A percentile compares a stretch with the other conserved stretches of the same genome.
These are phyloP conservation scores for Drosophila borborema DNA, from an alignment of 2,888 invertebrate species.

Conservation along the genomic window DNA sequence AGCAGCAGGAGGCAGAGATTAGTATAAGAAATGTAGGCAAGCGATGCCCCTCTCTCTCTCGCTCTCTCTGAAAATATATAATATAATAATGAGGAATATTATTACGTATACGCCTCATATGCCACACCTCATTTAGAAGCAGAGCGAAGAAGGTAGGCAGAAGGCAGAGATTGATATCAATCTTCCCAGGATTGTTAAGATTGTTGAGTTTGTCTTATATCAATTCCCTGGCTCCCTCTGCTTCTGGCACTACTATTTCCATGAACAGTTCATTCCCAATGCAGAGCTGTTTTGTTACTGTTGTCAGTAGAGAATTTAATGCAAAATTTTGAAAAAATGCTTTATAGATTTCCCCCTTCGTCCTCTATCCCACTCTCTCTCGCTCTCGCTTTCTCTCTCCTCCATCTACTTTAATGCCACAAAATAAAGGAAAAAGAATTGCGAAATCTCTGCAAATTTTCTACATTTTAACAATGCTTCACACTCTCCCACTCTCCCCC, in stretches of 20 bases:
- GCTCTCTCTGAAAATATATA: not conserved
- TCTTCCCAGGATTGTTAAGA: not conserved
- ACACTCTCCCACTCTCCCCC: not conserved
- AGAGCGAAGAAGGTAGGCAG: too few relatives aligned
- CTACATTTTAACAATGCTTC: not conserved
- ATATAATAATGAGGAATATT: conserved; percentile 1
- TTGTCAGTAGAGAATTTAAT: not conserved
- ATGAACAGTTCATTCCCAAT: too few relatives aligned
- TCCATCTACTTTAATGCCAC: not conserved
- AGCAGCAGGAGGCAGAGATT: not conserved
- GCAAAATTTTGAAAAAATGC: not conserved
- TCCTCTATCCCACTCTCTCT: too few relatives aligned
- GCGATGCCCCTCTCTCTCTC: not conserved
- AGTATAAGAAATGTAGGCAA: not conserved
- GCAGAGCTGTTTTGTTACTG: too few relatives aligned
- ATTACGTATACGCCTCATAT: not conserved
- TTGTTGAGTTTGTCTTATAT: not conserved
- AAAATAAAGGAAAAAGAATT: not conserved
- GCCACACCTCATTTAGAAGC: not conserved
- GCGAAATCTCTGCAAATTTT: conserved; percentile 1
- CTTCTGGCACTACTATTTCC: not conserved
- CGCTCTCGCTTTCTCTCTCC: not conserved
- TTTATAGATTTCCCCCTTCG: too few relatives aligned
- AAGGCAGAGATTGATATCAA: not conserved
- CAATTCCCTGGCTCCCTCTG: not conserved